Evolutionary conservation across 2,113 vertebrate genomes (phyloP), one percentile per base, ranked within the genome.

Genomic region (Arizona elegans): DNA sequence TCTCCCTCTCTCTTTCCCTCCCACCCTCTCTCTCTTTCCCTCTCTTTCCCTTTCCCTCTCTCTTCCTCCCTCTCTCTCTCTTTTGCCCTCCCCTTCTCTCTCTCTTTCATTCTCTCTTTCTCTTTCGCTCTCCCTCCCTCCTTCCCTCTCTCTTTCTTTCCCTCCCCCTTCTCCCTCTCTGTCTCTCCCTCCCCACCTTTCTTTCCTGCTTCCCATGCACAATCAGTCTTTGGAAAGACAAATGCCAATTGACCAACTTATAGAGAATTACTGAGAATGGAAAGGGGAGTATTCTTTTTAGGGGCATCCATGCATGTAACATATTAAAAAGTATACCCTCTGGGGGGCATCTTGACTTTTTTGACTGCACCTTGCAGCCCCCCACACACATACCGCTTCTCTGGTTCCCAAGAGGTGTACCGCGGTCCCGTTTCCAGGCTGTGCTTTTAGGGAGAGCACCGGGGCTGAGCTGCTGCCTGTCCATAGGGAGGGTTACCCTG

Each of bases 341-440:
- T 38, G 70, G n/a, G 15, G n/a, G 65, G 13, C 65, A 33, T 19
- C 70, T 38, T 81, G 33, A 81, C 33, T 38, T 19, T 81, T 81
- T 38, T 81, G 70, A 21, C 33, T 17, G 15, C 17, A 21, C 33
- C 70, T 6, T 19, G 70, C n/a, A 75, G 5, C 2, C 62, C n/a
- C 13, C 65, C 6, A 3, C 43, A 3, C 4, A 3, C 43, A 3
- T 29, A 11, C 2, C 0, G 10, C 53, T 17, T 47, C 55, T 88
- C 8, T 21, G n/a, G 9, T 92, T 59, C 15, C 54, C 10, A 13
- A 54, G 33, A 54, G 81, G 17, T 23, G 33, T 56, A 0, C 17
- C 29, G 29, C 58, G 12, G 12, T 3, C 52, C 52, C 29, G 59
- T 19, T 92, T 53, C 29, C 15, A 24, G 0, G 0, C 0, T 12